Conservation (phyloP, 2,797 vertebrate genomes). For the Poecilia wingei region DNA sequence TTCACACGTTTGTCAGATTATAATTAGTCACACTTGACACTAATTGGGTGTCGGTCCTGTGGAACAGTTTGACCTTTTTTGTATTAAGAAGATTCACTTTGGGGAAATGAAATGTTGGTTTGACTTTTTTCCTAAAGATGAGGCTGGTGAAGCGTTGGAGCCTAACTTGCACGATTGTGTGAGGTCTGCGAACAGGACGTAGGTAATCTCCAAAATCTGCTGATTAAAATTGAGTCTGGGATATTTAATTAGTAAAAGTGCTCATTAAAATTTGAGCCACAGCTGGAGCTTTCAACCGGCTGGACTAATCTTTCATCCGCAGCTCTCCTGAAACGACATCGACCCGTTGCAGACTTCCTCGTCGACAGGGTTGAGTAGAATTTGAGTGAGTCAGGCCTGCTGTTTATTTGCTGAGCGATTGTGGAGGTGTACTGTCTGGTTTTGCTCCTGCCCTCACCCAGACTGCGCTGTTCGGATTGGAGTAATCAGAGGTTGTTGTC, state of each 20-base stretch:
- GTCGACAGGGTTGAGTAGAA: slow-evolving; percentile 40
- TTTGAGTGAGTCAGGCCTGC: slow-evolving; percentile 60
- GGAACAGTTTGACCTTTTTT: slow-evolving; percentile 77
- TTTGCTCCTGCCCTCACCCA: slow-evolving; percentile 58
- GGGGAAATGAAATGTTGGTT: slow-evolving; percentile 63
- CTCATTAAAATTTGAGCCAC: slow-evolving; percentile 66
- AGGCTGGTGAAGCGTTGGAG: slow-evolving; percentile 40
- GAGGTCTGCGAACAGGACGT: slow-evolving; percentile 44
- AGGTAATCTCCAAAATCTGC: slow-evolving; percentile 68
- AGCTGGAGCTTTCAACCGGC: slow-evolving; percentile 51
- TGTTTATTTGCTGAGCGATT: slow-evolving; percentile 58
- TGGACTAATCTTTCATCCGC: slow-evolving; percentile 38
- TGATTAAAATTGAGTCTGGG: slow-evolving; percentile 72
- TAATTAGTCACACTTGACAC: slow-evolving; percentile 82
- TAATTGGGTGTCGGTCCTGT: slow-evolving; percentile 81
- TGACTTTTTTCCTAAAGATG: slow-evolving; percentile 61
- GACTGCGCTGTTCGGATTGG: slow-evolving; percentile 66
- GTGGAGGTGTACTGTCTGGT: slow-evolving; percentile 68
- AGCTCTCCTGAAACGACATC: slow-evolving; percentile 24
- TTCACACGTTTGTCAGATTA: slow-evolving; percentile 82
- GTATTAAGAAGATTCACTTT: slow-evolving; percentile 70
- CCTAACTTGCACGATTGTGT: slow-evolving; percentile 36
- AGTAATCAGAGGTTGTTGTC: slow-evolving; percentile 72
- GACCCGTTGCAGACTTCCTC: slow-evolving; percentile 29
- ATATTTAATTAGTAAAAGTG: slow-evolving; percentile 71